Percentiles rank a stretch among this genome's conserved stretches.
Conservation (phyloP, 2,113 vertebrate genomes). For the Ancistrus triradiatus region DNA sequence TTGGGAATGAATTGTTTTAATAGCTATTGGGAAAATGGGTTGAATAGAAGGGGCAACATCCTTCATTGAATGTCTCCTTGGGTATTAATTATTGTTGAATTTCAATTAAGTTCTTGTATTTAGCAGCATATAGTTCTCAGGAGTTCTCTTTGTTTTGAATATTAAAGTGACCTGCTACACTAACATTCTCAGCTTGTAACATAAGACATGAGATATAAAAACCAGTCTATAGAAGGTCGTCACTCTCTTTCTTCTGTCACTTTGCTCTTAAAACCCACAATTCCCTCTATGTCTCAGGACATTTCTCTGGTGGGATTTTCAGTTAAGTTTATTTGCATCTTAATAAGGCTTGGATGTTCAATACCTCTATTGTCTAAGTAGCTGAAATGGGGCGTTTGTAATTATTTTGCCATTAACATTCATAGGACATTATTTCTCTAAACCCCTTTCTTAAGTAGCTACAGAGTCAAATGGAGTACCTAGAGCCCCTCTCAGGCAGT, state of each 20-base stretch:
- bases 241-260: conserved; percentile 39
- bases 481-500: conserved; percentile 66
- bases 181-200: conserved; percentile 74
- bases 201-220: conserved; percentile 58
- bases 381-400: conserved; percentile 78
- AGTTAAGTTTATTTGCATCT: conserved; percentile 84
- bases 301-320: conserved; percentile 84
- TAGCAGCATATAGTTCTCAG: conserved; percentile 28
- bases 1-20: conserved; percentile 47
- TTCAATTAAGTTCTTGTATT: conserved; percentile 72
- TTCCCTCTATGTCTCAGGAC: conserved; percentile 63
- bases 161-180: conserved; percentile 33
- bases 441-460: conserved; percentile 77
- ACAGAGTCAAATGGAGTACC: conserved; percentile 68
- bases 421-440: conserved; percentile 74
- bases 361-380: conserved; percentile 93
- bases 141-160: conserved; percentile 14
- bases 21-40: conserved; percentile 43
- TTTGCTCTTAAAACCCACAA: conserved; percentile 50
- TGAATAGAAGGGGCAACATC: conserved; percentile 58
- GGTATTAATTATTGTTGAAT: conserved; percentile 71
- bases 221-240: conserved; percentile 68
- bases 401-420: conserved; percentile 86
- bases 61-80: conserved; percentile 56
- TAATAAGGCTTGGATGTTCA: conserved; percentile 86